Conservation (phyloP, 2,797 vertebrate genomes). For the Spinus pinus region DNA sequence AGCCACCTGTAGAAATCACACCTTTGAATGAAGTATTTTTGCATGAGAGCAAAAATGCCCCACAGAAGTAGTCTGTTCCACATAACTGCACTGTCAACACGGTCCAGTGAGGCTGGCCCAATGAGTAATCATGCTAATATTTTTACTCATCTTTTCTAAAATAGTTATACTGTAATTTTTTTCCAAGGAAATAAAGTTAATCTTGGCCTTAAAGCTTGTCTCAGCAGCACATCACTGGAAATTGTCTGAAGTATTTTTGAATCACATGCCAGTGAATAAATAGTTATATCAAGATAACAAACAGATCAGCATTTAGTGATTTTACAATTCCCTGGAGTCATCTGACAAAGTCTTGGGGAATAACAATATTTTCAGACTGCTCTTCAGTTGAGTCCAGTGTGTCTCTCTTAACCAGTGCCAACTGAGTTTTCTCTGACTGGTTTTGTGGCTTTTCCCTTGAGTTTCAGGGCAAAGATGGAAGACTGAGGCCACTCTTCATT, state of each 20-base stretch:
- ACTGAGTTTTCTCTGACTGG: not conserved
- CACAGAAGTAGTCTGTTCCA: not conserved
- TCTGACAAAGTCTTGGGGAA: not conserved
- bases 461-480: not conserved
- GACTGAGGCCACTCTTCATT: not conserved
- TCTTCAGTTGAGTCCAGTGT: not conserved
- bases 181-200: constrained; percentile 60
- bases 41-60: not conserved
- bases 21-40: not conserved
- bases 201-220: constrained; percentile 17
- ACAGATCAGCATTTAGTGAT: not conserved
- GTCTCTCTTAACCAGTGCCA: not conserved
- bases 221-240: constrained; percentile 45
- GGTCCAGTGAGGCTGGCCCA: not conserved
- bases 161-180: constrained; percentile 33
- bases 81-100: not conserved
- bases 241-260: constrained; percentile 21
- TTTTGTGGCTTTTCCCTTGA: not conserved
- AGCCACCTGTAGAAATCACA: not conserved
- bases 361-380: not conserved
- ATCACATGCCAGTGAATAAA: constrained; percentile 40
- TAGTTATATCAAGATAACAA: not conserved
- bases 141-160: constrained; percentile 52
- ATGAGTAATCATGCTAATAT: not conserved
- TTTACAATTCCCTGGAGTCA: not conserved